Conservation (phyloP, 2,888 invertebrate species). For the Pyralis farinalis region DNA sequence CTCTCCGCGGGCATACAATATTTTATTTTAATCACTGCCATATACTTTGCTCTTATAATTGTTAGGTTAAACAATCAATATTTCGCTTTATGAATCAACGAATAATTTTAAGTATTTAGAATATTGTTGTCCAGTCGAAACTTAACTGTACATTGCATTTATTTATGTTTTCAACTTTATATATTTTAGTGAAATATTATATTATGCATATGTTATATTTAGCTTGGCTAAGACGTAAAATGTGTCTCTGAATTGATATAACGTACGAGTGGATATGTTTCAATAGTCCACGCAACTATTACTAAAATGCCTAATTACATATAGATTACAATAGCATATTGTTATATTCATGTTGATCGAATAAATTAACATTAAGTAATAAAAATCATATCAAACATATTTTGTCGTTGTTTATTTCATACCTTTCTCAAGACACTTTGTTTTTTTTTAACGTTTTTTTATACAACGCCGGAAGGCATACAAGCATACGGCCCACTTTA, state of each 20-base stretch:
- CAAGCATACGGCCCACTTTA: too few relatives aligned
- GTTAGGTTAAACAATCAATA: constrained; percentile 21
- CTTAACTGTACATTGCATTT: constrained; percentile 10
- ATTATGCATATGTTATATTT: constrained; percentile 16
- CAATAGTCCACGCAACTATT: not conserved
- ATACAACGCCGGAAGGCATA: too few relatives aligned
- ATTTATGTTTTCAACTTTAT: not conserved
- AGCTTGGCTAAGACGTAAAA: not conserved
- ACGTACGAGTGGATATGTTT: constrained; percentile 7
- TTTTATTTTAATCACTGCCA: constrained; percentile 18
- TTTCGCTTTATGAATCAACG: constrained; percentile 27
- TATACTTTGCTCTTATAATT: constrained; percentile 15
- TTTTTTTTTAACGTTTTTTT: too few relatives aligned
- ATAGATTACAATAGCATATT: not conserved
- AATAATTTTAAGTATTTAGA: constrained; percentile 29
- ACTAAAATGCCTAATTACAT: not conserved
- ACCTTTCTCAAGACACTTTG: too few relatives aligned
- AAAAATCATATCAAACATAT: not conserved
- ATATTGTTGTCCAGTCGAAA: constrained; percentile 12
- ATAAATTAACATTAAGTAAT: not conserved
- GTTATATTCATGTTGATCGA: constrained; percentile 1
- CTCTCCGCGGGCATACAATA: constrained; percentile 1
- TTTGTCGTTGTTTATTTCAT: not conserved
- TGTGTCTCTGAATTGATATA: constrained; percentile 17
- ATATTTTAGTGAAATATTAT: constrained; percentile 7